Base-by-base conservation (phyloP, 2,113 vertebrate genomes). In the Amia ocellicauda region DNA sequence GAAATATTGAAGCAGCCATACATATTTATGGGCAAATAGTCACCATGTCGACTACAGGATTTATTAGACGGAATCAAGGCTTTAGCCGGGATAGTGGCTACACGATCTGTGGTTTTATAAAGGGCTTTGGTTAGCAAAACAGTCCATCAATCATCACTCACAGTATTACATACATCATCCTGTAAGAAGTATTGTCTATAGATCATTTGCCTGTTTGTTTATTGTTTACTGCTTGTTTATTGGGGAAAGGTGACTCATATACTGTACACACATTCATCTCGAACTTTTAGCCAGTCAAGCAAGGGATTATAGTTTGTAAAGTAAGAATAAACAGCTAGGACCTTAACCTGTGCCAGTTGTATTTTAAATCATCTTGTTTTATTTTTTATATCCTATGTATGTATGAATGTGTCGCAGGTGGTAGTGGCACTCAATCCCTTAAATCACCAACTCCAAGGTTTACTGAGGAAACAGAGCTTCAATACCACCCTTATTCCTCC, bases 1-100 rank as follows among this genome's bases (percentile, higher is more conserved):
- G 58, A 78, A 75, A 72, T 78, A 81, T 74, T 80, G 73, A 78
- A 78, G 77, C 63, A 62, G 69, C 66, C 56, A 57, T 78, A 73
- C 74, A 80, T 80, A 83, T 83, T 81, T 82, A 84, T 78, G 75
- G 75, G 62, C 69, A 73, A 74, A 76, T 59, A 73, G 71, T 70
- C 69, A 64, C 60, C 66, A 69, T 76, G 76, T 71, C 71, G 11
- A 66, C 53, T 45, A 50, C 19, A 51, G 63, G 67, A 84, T 79
- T 80, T 82, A 84, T 78, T 29, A 56, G 55, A 49, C 55, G 73
- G 78, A 75, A 71, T 61, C 75, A 74, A 68, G 50, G 70, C 67
- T 80, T 76, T 72, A 72, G 73, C 66, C 2, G 45, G 64, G 57
- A 68, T 58, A 45, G 42, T 47, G 53, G 14, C 64, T 57, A 24